Conservation (phyloP, 2,888 invertebrate genomes). For the Lysandra bellargus region DNA sequence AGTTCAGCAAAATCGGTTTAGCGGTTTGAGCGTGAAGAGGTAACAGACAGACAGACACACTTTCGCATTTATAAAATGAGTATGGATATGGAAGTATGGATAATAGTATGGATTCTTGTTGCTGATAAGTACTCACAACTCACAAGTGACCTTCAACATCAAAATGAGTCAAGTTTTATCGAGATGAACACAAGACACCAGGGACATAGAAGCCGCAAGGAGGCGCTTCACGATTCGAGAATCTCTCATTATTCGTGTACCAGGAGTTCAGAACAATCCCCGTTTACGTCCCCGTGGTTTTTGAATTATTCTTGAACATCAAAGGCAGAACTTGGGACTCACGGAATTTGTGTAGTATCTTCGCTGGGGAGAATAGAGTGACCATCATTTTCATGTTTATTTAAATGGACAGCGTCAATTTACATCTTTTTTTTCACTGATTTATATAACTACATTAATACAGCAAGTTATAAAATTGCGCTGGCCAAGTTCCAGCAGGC, state of each 20-base stretch:
- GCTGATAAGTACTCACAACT: no score
- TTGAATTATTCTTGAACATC: slow-evolving; percentile 31
- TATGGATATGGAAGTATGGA: no score
- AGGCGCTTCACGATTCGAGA: slow-evolving; percentile 13
- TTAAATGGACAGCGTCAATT: not conserved
- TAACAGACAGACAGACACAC: no score
- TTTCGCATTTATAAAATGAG: no score
- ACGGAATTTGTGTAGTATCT: slow-evolving; percentile 31
- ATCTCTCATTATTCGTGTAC: slow-evolving; percentile 31
- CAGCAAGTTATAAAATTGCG: no score
- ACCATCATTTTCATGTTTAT: not conserved
- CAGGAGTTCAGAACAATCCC: slow-evolving; percentile 10
- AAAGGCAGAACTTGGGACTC: slow-evolving; percentile 30
- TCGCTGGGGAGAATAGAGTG: not conserved
- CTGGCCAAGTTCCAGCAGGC: no score
- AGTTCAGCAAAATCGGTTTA: no score
- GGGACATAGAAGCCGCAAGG: not conserved
- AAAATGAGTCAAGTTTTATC: not conserved
- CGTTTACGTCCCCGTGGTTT: slow-evolving; percentile 28
- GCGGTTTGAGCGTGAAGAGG: no score
- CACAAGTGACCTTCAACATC: not conserved
- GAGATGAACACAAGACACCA: slow-evolving; percentile 14
- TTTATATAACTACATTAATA: no score
- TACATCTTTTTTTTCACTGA: no score
- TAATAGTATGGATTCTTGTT: no score